These are phyloP conservation scores for Apis florea DNA, from an alignment of 1,140 invertebrate species.

Conservation along the genomic window DNA sequence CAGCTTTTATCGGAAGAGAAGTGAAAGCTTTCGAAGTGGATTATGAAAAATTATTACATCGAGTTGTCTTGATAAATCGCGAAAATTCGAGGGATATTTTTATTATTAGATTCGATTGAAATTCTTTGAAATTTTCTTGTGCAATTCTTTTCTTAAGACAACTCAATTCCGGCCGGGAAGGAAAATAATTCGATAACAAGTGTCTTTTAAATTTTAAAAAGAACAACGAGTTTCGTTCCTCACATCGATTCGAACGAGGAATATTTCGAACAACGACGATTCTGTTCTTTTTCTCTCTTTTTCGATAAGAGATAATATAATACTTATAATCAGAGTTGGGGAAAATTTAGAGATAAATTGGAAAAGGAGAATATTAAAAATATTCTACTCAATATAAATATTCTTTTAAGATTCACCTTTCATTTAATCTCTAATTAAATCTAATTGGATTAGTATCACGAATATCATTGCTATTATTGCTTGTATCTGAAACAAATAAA, in stretches of 20 bases:
- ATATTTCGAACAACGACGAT: neutral
- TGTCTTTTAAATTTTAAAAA: neutral
- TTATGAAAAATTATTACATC: neutral
- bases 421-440: no score
- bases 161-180: neutral
- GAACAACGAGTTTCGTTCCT: neutral
- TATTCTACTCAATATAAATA: no score
- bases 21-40: neutral
- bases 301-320: neutral
- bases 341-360: no score
- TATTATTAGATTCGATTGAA: neutral
- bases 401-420: no score
- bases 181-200: neutral
- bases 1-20: neutral
- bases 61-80: neutral
- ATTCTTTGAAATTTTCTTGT: neutral
- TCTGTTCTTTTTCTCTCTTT: neutral
- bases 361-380: no score
- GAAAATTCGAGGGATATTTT: neutral
- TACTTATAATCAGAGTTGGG: no score
- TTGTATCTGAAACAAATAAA: no score
- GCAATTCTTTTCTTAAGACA: no score
- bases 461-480: no score
- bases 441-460: no score
- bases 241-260: neutral